Percentiles rank a stretch among this genome's conserved stretches.
phyloP scores from a whole-genome alignment of 1,140 invertebrate species.

The Mercenaria mercenaria region DNA sequence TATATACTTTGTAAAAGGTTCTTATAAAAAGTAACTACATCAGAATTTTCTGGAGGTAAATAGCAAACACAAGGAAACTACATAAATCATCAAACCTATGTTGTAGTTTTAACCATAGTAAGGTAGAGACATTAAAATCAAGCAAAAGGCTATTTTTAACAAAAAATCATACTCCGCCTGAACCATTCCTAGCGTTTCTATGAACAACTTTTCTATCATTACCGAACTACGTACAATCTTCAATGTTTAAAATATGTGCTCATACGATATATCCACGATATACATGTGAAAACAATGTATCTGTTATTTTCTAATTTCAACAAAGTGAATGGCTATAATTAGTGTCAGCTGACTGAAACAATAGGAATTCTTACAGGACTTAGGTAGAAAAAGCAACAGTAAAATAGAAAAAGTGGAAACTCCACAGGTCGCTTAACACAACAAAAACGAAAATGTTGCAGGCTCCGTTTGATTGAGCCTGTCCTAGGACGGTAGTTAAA shows the following conservation, averaged over 20 bases:
- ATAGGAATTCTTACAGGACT: too few relatives aligned
- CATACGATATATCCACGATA: too few relatives aligned
- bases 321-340: too few relatives aligned
- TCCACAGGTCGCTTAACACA: too few relatives aligned
- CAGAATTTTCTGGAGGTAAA: background rate
- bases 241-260: conserved; percentile 25
- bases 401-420: too few relatives aligned
- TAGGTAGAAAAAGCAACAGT: too few relatives aligned
- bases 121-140: conserved; percentile 16
- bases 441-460: too few relatives aligned
- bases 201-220: conserved; percentile 52
- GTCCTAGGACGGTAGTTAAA: too few relatives aligned
- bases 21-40: conserved; percentile 48
- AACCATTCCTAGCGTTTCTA: conserved; percentile 46
- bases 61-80: conserved; percentile 18
- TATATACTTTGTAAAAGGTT: conserved; percentile 16
- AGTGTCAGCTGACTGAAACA: too few relatives aligned
- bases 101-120: conserved; percentile 42
- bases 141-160: conserved; percentile 10
- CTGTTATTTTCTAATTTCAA: too few relatives aligned
- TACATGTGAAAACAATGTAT: too few relatives aligned
- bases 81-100: conserved; percentile 5
- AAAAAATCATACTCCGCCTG: conserved; percentile 53
- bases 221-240: conserved; percentile 44
- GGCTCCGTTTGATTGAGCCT: too few relatives aligned